These are phyloP conservation scores for Microcebus jonahi DNA, from an alignment of 2,113 vertebrate genomes.

Conservation along the genomic window DNA sequence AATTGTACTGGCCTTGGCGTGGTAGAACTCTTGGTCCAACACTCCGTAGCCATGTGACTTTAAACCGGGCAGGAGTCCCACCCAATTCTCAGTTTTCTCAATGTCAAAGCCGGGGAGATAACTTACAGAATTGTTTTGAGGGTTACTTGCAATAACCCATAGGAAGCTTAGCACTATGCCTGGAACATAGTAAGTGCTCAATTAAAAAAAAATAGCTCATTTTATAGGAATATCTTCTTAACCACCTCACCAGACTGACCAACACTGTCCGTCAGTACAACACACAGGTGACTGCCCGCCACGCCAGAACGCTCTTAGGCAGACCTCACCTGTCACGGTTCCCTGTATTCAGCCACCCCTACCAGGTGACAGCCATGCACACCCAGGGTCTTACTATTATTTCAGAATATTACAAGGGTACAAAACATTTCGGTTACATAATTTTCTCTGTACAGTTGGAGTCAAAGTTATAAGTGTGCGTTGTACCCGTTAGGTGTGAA, in stretches of 20 bases:
- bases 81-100: background rate
- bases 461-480: too few relatives aligned
- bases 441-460: too few relatives aligned
- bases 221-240: background rate
- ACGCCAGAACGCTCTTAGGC: background rate
- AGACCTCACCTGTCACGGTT: background rate
- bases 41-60: background rate
- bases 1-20: too few relatives aligned
- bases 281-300: fast-evolving
- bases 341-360: background rate
- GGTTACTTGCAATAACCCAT: background rate
- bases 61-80: background rate
- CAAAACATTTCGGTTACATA: too few relatives aligned
- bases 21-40: background rate
- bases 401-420: too few relatives aligned
- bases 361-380: too few relatives aligned
- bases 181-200: background rate
- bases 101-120: background rate
- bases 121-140: background rate
- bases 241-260: background rate
- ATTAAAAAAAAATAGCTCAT: background rate
- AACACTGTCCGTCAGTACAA: background rate
- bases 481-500: too few relatives aligned
- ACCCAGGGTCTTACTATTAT: too few relatives aligned
- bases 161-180: background rate